Conservation (phyloP, 2,113 vertebrate species). For the Pantherophis guttatus region DNA sequence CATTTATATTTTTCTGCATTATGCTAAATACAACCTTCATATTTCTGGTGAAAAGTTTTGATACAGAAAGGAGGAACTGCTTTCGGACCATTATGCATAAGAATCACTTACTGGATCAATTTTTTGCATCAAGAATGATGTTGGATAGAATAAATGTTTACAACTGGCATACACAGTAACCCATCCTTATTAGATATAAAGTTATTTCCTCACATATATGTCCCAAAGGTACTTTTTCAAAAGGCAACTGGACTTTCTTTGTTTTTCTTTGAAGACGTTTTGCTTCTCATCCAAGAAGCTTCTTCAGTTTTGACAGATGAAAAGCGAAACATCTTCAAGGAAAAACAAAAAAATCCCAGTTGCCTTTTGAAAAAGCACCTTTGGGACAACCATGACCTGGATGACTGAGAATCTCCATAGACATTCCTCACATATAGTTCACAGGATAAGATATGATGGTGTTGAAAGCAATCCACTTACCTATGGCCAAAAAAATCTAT, state of each 20-base stretch:
- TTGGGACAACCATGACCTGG: background rate
- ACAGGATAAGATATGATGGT: background rate
- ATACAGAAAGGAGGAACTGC: background rate
- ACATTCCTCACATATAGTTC: background rate
- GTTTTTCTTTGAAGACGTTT: background rate
- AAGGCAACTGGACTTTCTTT: background rate
- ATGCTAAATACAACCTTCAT: background rate
- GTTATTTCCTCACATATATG: background rate
- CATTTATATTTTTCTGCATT: background rate
- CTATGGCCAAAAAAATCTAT: background rate
- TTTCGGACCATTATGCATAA: background rate
- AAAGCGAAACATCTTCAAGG: background rate
- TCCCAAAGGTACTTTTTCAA: background rate
- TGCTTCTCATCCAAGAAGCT: background rate
- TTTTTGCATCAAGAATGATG: background rate
- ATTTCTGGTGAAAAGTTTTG: background rate
- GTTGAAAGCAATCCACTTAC: background rate
- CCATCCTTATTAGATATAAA: background rate
- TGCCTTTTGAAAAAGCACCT: background rate
- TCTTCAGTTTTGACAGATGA: background rate
- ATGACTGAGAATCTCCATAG: background rate
- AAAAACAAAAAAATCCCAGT: background rate
- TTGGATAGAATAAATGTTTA: background rate
- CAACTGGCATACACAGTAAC: background rate
- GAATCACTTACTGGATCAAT: background rate